A percentile compares a stretch with the other conserved stretches of the same genome.
phyloP scores from a whole-genome alignment of 2,888 invertebrate species.

The Conops quadrifasciatus region DNA sequence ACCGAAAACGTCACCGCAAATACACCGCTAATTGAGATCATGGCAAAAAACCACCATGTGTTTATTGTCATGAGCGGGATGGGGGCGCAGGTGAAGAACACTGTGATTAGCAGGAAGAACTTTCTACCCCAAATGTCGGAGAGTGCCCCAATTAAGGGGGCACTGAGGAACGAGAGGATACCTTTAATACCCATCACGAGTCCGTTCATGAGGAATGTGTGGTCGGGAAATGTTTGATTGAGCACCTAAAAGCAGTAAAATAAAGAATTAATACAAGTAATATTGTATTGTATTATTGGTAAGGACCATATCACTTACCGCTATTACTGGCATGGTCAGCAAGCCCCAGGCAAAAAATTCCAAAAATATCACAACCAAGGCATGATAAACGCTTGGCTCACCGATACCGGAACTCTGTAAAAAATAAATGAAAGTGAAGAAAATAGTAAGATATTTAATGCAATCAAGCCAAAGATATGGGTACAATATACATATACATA shows the following conservation, averaged over 20 bases:
- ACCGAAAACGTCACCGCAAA: slow-evolving; percentile 99
- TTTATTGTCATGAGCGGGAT: slow-evolving; percentile 99
- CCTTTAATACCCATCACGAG: slow-evolving; percentile 99
- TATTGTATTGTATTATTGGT: too few relatives aligned
- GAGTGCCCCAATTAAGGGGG: slow-evolving; percentile 95
- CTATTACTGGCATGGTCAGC: slow-evolving; percentile 96
- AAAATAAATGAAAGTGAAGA: slow-evolving; percentile 41
- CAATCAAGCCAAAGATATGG: too few relatives aligned
- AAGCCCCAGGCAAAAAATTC: slow-evolving; percentile 99
- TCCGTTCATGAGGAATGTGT: slow-evolving; percentile 98
- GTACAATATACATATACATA: too few relatives aligned
- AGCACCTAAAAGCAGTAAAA: slow-evolving; percentile 70
- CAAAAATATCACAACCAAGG: slow-evolving; percentile 97
- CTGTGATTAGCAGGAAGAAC: slow-evolving; percentile 95
- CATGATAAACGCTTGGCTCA: slow-evolving; percentile 97
- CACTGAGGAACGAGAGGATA: slow-evolving; percentile 95
- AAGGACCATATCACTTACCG: slow-evolving; percentile 52
- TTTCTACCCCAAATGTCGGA: slow-evolving; percentile 99
- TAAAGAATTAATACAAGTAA: slow-evolving; percentile 12
- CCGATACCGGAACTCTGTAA: slow-evolving; percentile 86
- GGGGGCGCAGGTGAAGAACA: slow-evolving; percentile 98
- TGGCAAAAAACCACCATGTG: slow-evolving; percentile 99
- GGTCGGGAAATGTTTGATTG: slow-evolving; percentile 97
- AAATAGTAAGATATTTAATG: not conserved
- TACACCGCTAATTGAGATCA: slow-evolving; percentile 98